Percentiles rank a stretch among this genome's conserved stretches.
These are phyloP conservation scores for Dinocampus coccinellae DNA, from an alignment of 2,888 invertebrate genomes.

Conservation along the genomic window DNA sequence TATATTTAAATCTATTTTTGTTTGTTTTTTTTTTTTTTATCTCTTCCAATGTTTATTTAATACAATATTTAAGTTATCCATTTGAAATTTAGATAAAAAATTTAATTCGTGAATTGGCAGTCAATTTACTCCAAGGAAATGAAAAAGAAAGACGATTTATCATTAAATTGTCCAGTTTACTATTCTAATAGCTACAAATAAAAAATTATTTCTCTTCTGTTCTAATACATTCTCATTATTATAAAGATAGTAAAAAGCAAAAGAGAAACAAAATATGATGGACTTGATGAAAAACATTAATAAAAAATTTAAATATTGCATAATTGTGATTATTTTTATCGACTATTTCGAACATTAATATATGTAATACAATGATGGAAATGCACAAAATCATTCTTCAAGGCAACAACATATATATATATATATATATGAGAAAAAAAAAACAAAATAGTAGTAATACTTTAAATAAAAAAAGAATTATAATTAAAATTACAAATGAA, in stretches of 20 bases:
- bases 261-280: neutral
- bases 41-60: neutral
- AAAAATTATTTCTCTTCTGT: neutral
- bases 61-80: neutral
- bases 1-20: neutral
- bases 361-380: neutral
- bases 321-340: neutral
- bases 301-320: conserved; percentile 6
- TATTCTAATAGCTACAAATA: neutral
- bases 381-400: neutral
- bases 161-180: neutral
- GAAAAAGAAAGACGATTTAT: neutral
- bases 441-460: neutral
- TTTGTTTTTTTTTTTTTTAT: neutral
- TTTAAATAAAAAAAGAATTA: neutral
- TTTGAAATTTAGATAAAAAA: no score
- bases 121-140: neutral
- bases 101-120: no score
- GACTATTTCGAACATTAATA: neutral
- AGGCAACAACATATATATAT: neutral
- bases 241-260: neutral
- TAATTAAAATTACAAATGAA: neutral
- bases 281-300: neutral
- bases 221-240: neutral
- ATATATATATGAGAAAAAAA: neutral